Evolutionary conservation across 2,888 invertebrate genomes (phyloP).

Genomic region (Nephrotoma appendiculata): DNA sequence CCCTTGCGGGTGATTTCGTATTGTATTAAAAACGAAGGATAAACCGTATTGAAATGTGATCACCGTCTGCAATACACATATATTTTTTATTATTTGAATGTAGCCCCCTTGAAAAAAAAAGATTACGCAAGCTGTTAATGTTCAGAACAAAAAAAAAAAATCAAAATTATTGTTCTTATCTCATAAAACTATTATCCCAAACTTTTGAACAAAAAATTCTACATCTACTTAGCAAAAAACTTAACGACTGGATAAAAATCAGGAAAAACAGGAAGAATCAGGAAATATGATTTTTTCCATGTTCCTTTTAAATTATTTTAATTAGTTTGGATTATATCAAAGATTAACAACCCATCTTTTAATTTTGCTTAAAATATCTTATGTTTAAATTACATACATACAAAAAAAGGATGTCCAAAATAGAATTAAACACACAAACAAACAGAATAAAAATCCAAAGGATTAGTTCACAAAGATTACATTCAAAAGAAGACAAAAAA

Average conservation of each 20-base stretch:
- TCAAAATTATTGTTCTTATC: not conserved
- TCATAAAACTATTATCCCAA: not conserved
- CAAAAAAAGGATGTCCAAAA: not conserved
- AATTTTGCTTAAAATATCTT: not conserved
- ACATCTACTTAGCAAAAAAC: not conserved
- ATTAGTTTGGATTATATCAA: constrained; percentile 4
- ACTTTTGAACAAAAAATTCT: not conserved
- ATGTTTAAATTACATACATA: not conserved
- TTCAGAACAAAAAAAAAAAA: not conserved
- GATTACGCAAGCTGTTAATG: not conserved
- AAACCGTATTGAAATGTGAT: too few relatives aligned
- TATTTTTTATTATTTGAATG: too few relatives aligned
- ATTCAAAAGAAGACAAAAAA: not conserved
- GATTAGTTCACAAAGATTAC: constrained; percentile 2
- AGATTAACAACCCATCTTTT: constrained; percentile 1
- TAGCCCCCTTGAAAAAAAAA: too few relatives aligned
- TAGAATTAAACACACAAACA: not conserved
- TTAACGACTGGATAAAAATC: not conserved
- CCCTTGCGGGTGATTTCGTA: not conserved
- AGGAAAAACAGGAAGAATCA: not conserved
- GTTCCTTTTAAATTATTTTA: not conserved
- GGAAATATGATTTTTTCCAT: not conserved
- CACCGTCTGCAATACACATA: too few relatives aligned
- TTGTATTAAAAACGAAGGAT: not conserved
- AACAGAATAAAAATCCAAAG: not conserved